Conservation (phyloP, 2,113 vertebrate species). For the Misgurnus anguillicaudatus region DNA sequence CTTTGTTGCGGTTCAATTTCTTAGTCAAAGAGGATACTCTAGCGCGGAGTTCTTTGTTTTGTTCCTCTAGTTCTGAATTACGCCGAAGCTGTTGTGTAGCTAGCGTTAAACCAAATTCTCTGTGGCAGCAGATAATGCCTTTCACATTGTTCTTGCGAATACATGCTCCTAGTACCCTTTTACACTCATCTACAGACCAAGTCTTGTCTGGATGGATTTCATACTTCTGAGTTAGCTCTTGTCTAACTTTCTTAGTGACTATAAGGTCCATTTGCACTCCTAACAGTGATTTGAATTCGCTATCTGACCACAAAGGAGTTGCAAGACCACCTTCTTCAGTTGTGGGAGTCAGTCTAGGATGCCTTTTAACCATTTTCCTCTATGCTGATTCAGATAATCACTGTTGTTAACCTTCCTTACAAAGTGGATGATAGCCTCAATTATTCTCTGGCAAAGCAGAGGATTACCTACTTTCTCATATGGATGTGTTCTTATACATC, state of each 20-base stretch:
- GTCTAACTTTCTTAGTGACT: background rate
- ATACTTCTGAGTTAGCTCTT: background rate
- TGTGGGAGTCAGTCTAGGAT: too few species aligned
- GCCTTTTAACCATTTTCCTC: background rate
- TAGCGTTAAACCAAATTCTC: background rate
- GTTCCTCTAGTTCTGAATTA: slow-evolving; percentile 10
- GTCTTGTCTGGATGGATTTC: background rate
- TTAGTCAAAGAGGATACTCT: too few species aligned
- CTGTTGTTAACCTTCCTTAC: background rate
- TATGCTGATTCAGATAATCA: background rate
- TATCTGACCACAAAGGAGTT: too few species aligned
- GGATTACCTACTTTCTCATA: too few species aligned
- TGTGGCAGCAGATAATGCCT: slow-evolving; percentile 2
- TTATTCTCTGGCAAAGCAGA: too few species aligned
- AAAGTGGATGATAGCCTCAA: too few species aligned
- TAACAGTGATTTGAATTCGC: too few species aligned
- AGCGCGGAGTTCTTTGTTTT: slow-evolving; percentile 2
- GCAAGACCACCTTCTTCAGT: too few species aligned
- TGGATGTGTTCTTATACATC: too few species aligned
- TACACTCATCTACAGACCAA: background rate
- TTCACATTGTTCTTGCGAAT: background rate
- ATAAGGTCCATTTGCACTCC: background rate
- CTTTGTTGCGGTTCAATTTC: background rate
- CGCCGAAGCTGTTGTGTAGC: background rate
- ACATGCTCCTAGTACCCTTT: background rate